Conservation (phyloP, 2,888 invertebrate genomes). For the Baronia brevicornis region DNA sequence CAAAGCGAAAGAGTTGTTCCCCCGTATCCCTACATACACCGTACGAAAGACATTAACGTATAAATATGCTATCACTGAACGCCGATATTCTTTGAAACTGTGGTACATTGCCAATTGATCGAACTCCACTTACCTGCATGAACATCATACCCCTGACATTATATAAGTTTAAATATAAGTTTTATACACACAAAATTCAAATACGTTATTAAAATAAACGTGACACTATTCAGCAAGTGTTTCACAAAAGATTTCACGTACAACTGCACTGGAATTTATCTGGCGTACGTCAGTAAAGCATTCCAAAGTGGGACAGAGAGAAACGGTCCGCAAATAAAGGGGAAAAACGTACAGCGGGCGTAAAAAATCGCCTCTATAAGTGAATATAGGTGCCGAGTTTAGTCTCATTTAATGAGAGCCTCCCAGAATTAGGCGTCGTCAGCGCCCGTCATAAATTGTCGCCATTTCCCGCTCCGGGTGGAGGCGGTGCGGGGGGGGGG, state of each 20-base stretch:
- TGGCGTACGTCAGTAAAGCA: conserved; percentile 22
- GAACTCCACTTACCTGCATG: too few relatives aligned
- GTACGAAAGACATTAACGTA: too few relatives aligned
- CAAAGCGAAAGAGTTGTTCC: too few relatives aligned
- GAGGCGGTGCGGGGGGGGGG: conserved; percentile 11
- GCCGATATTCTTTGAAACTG: too few relatives aligned
- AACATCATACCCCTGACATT: too few relatives aligned
- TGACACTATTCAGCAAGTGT: background rate
- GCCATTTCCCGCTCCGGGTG: conserved; percentile 34
- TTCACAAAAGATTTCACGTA: background rate
- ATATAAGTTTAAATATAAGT: too few relatives aligned
- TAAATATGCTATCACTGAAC: too few relatives aligned
- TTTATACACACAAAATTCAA: too few relatives aligned
- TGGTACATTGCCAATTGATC: too few relatives aligned
- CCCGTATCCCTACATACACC: too few relatives aligned
- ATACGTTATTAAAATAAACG: too few relatives aligned
- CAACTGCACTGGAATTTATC: conserved; percentile 14
- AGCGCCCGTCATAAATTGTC: conserved; percentile 68
- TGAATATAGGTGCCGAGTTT: conserved; percentile 59
- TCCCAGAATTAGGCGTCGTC: conserved; percentile 59
- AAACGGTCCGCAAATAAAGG: conserved; percentile 21
- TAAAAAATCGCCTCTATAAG: conserved; percentile 53
- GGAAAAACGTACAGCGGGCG: conserved; percentile 22
- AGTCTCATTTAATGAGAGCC: conserved; percentile 63
- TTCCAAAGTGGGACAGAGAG: conserved; percentile 18